These are phyloP conservation scores for Gopherus flavomarginatus DNA, from an alignment of 2,113 vertebrate species.

Conservation along the genomic window DNA sequence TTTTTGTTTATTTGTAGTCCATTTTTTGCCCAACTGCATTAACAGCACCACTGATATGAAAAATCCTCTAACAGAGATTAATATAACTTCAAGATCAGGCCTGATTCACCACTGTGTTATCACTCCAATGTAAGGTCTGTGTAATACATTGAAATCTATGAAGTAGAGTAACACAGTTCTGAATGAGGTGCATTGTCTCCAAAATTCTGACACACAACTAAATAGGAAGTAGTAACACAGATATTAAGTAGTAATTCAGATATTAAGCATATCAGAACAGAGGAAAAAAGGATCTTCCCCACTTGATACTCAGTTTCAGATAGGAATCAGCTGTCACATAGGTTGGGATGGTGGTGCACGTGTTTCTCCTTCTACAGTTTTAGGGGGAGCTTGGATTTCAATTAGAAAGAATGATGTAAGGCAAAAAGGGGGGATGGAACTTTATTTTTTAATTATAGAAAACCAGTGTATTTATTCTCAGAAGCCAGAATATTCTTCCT, in stretches of 20 bases:
- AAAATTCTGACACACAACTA: not conserved
- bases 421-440: not conserved
- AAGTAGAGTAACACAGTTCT: not conserved
- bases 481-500: constrained; percentile 44
- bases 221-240: not conserved
- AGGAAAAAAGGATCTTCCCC: not conserved
- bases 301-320: not conserved
- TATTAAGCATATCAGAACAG: not conserved
- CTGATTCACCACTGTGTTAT: rapidly evolving
- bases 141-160: not conserved
- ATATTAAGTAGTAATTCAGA: not conserved
- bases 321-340: not conserved
- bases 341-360: not conserved
- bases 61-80: not conserved
- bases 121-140: not conserved
- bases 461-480: constrained; percentile 13
- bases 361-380: not conserved
- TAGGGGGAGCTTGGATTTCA: not conserved
- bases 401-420: not conserved
- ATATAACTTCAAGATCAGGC: not conserved
- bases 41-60: not conserved
- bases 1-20: not conserved
- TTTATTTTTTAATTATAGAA: constrained; percentile 46
- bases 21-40: not conserved
- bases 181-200: not conserved